Evolutionary conservation across 2,888 invertebrate species (phyloP).

Genomic region (Reticulitermes lucifugus): DNA sequence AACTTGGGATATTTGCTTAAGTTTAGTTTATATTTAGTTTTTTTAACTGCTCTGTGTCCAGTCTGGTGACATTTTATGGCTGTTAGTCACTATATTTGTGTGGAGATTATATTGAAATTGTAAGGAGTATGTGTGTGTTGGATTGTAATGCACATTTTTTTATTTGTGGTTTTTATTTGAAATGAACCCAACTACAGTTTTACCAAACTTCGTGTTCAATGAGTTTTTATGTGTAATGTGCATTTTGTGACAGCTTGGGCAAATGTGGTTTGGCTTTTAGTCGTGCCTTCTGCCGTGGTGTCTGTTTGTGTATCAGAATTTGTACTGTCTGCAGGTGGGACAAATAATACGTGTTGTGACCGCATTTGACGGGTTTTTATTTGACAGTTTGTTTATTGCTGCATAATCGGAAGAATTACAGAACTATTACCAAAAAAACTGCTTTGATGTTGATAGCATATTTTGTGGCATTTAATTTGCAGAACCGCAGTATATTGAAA

Average conservation of each 20-base stretch:
- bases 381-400: background rate
- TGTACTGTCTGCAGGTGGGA: background rate
- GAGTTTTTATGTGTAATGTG: background rate
- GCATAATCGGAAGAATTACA: background rate
- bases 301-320: conserved; percentile 22
- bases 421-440: background rate
- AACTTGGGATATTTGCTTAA: no score
- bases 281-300: conserved; percentile 42
- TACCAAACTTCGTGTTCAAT: background rate
- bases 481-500: no score
- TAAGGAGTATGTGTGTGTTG: no score
- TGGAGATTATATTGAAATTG: no score
- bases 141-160: no score
- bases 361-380: background rate
- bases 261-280: background rate
- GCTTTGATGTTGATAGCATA: background rate
- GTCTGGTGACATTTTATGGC: no score
- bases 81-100: no score
- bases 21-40: no score
- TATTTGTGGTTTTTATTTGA: no score
- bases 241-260: background rate
- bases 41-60: no score
- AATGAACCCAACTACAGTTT: no score
- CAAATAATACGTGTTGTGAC: background rate
- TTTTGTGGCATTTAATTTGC: background rate